Conservation (phyloP, 2,113 vertebrate genomes). For the Erinaceus europaeus region DNA sequence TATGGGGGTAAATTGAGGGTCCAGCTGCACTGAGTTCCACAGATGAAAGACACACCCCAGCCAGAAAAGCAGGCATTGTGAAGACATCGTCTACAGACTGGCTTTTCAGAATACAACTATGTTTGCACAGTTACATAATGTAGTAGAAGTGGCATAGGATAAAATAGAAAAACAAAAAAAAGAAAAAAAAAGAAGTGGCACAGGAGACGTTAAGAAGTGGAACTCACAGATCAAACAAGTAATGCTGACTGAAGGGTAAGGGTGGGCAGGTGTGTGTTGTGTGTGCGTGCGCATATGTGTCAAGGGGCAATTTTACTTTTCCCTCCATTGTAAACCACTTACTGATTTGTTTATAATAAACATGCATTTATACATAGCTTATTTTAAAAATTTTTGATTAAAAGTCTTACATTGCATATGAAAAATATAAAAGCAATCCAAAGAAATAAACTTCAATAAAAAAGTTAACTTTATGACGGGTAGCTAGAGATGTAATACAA, state of each 20-base stretch:
- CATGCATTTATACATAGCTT: background rate
- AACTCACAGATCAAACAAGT: too few species aligned
- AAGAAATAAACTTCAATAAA: background rate
- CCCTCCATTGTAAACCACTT: background rate
- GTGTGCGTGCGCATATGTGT: too few species aligned
- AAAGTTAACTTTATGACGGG: fast-evolving
- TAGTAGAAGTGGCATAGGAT: fast-evolving
- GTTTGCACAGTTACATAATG: fast-evolving
- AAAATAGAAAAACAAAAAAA: fast-evolving
- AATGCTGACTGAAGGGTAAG: too few species aligned
- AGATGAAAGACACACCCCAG: too few species aligned
- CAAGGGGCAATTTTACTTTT: background rate
- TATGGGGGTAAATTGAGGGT: fast-evolving
- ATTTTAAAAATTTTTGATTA: background rate
- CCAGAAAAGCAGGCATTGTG: background rate
- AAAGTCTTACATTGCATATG: background rate
- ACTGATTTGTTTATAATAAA: background rate
- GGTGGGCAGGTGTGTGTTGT: fast-evolving
- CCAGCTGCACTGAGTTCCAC: background rate
- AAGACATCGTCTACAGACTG: background rate
- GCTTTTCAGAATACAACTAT: background rate
- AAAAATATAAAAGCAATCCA: background rate
- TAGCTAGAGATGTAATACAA: fast-evolving
- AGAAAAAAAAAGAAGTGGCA: too few species aligned
- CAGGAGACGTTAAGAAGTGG: too few species aligned